A percentile compares a stretch with the other conserved stretches of the same genome.
Conservation (phyloP, 2,888 invertebrate species). For the Frankliniella fusca region DNA sequence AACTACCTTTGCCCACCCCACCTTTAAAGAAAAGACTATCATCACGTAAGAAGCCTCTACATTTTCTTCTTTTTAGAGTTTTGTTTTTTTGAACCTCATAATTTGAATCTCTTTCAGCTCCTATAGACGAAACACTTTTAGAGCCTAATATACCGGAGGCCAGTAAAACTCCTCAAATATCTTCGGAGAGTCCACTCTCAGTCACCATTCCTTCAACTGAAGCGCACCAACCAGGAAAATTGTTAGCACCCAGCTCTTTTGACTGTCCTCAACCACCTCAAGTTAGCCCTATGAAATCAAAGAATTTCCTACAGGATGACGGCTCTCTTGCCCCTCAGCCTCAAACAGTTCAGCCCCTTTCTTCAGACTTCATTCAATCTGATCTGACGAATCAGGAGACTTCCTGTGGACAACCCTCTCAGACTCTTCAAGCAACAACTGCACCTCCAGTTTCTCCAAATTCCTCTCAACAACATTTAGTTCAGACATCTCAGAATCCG, state of each 20-base stretch:
- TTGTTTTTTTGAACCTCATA: too few species aligned
- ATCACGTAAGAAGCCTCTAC: neutral
- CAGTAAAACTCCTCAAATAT: neutral
- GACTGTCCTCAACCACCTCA: neutral
- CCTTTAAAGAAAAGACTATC: conserved; percentile 1
- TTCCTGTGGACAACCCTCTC: neutral
- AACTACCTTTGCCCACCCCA: conserved; percentile 46
- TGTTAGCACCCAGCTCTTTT: neutral
- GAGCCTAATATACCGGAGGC: neutral
- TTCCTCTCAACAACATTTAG: neutral
- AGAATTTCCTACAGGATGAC: neutral
- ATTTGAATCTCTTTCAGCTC: neutral
- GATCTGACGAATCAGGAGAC: neutral
- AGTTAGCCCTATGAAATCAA: neutral
- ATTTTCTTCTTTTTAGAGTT: neutral
- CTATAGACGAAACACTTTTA: neutral
- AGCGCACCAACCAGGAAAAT: neutral
- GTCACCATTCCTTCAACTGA: neutral
- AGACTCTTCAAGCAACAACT: too few species aligned
- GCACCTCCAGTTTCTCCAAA: neutral
- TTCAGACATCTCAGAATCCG: neutral
- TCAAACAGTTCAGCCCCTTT: neutral
- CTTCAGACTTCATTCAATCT: neutral
- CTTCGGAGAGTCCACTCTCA: neutral
- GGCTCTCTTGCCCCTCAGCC: neutral